Conservation (phyloP, 2,888 invertebrate species). For the Theretra japonica region DNA sequence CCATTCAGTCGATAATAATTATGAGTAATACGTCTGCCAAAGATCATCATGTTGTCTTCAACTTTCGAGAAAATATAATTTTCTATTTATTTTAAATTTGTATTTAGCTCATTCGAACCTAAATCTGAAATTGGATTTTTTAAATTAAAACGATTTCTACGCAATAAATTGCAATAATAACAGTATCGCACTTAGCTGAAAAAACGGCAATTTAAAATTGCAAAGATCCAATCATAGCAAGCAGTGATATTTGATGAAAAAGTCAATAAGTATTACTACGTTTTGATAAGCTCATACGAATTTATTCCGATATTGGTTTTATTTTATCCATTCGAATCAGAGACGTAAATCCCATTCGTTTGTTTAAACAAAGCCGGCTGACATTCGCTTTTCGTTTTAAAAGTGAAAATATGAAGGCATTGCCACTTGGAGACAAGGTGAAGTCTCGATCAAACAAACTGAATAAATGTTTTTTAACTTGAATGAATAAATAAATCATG, state of each 20-base stretch:
- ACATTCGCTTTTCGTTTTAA: conserved; percentile 2
- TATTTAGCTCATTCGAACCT: no score
- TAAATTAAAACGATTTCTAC: no score
- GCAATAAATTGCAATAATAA: neutral
- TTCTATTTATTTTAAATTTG: no score
- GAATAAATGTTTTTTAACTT: neutral
- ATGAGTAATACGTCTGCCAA: no score
- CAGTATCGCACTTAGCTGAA: neutral
- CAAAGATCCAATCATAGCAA: neutral
- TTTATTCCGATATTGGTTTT: conserved; percentile 12
- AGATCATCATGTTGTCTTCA: no score
- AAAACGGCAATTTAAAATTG: neutral
- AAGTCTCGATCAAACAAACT: conserved; percentile 11
- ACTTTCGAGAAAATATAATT: no score
- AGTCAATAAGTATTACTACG: conserved; percentile 6
- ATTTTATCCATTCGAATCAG: conserved; percentile 5
- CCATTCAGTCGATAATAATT: no score
- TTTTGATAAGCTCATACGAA: neutral
- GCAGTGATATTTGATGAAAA: neutral
- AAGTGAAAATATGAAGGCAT: conserved; percentile 5
- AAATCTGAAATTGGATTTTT: no score
- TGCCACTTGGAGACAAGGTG: conserved; percentile 21
- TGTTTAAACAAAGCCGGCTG: conserved; percentile 12
- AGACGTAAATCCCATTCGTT: conserved; percentile 17
- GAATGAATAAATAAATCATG: conserved; percentile 2